Conservation (phyloP, 2,113 vertebrate species). For the Tragelaphus imberbis region DNA sequence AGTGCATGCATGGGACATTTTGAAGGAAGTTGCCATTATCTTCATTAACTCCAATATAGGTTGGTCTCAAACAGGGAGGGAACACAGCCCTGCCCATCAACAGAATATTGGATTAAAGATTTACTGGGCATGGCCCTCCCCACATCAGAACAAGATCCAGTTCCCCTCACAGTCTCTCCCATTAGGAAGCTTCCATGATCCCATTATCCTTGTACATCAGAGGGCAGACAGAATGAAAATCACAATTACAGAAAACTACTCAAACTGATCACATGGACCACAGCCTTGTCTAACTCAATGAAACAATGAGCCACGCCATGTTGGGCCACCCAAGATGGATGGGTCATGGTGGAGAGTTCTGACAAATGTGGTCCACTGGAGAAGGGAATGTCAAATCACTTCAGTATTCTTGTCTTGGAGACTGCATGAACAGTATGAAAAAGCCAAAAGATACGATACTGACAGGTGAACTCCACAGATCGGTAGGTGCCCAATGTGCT, state of each 20-base stretch:
- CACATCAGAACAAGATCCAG: not conserved
- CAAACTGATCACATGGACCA: not conserved
- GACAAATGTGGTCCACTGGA: not conserved
- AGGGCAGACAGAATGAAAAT: not conserved
- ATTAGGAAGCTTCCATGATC: not conserved
- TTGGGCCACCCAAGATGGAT: not conserved
- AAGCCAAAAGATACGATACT: not conserved
- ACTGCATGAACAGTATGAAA: not conserved
- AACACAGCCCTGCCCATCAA: fast-evolving
- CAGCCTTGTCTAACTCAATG: not conserved
- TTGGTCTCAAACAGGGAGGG: not conserved
- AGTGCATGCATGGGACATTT: not conserved
- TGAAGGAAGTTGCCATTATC: not conserved
- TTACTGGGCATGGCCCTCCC: not conserved
- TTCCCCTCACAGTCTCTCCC: not conserved
- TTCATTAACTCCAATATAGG: not conserved
- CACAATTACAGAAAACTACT: not conserved
- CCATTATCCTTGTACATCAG: not conserved
- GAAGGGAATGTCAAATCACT: not conserved
- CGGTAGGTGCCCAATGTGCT: not conserved
- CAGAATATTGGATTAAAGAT: not conserved
- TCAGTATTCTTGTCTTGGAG: not conserved
- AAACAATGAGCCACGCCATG: not conserved
- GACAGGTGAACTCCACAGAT: not conserved
- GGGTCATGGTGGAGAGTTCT: not conserved